Evolutionary conservation across 2,888 invertebrate genomes (phyloP).

Genomic region (Morpho deidamia): DNA sequence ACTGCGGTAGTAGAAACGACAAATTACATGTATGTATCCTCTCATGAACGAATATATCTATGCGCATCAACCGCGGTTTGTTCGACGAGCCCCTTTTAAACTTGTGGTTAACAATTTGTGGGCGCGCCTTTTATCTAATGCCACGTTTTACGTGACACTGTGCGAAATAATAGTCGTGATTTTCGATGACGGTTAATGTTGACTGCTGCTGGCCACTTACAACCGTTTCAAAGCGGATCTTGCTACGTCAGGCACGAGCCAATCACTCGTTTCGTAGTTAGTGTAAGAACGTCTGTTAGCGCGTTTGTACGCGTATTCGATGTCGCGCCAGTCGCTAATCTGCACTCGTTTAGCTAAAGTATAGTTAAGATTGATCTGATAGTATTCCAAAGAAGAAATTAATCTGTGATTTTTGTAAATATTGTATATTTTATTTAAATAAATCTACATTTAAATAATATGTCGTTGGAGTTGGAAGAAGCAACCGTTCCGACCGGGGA

Average conservation of each 20-base stretch:
- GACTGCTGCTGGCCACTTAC: constrained; percentile 28
- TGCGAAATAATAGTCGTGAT: constrained; percentile 3
- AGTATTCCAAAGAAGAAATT: constrained; percentile 56
- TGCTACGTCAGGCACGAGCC: constrained; percentile 31
- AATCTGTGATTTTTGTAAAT: constrained; percentile 57
- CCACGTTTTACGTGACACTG: constrained; percentile 15
- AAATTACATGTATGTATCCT: too few species aligned
- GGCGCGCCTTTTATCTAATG: constrained; percentile 46
- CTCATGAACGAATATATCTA: too few species aligned
- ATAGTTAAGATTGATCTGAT: constrained; percentile 54
- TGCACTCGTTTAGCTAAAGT: constrained; percentile 47
- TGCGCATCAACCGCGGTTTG: constrained; percentile 10
- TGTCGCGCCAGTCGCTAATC: constrained; percentile 28
- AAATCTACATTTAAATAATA: constrained; percentile 42
- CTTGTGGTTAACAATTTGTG: constrained; percentile 43
- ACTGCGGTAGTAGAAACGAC: too few species aligned
- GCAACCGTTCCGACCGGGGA: constrained; percentile 81
- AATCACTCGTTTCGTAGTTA: constrained; percentile 32
- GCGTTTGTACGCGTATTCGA: constrained; percentile 35
- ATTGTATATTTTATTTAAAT: constrained; percentile 36
- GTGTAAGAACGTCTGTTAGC: constrained; percentile 51
- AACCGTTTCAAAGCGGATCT: constrained; percentile 52
- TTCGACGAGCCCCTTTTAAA: constrained; percentile 59
- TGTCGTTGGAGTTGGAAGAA: constrained; percentile 83
- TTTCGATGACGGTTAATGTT: constrained; percentile 11